These are phyloP conservation scores for Drosophila teissieri DNA, from an alignment of 1,140 invertebrate genomes.

Conservation along the genomic window DNA sequence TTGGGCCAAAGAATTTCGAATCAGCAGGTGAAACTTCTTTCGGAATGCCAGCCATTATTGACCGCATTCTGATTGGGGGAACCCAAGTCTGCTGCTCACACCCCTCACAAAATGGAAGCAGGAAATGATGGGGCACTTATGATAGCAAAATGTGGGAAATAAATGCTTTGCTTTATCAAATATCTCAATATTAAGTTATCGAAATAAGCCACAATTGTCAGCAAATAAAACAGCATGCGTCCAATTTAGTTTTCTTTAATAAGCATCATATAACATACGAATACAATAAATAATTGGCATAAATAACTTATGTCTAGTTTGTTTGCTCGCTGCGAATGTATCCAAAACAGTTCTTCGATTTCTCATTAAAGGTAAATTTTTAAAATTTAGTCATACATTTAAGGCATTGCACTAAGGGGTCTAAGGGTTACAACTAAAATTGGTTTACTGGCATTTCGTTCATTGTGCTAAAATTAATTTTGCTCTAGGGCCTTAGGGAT, in stretches of 20 bases:
- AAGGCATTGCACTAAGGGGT: slow-evolving; percentile 64
- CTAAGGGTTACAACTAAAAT: slow-evolving; percentile 71
- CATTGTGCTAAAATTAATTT: slow-evolving; percentile 72
- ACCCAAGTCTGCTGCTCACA: not conserved
- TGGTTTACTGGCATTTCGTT: slow-evolving; percentile 75
- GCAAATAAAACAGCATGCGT: no score
- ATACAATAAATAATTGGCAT: slow-evolving; percentile 73
- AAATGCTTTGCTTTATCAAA: no score
- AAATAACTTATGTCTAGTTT: slow-evolving; percentile 71
- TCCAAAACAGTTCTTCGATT: slow-evolving; percentile 35
- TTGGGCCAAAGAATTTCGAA: slow-evolving; percentile 74
- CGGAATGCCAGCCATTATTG: slow-evolving; percentile 63
- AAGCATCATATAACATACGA: slow-evolving; percentile 63
- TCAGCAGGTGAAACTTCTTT: slow-evolving; percentile 66
- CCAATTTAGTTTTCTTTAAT: slow-evolving; percentile 56
- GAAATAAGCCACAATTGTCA: no score
- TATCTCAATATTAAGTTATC: no score
- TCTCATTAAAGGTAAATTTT: slow-evolving; percentile 40
- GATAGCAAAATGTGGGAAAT: not conserved
- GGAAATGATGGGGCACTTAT: not conserved
- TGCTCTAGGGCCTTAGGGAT: slow-evolving; percentile 72
- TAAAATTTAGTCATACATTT: slow-evolving; percentile 45
- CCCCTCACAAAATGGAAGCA: not conserved
- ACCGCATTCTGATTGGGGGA: slow-evolving; percentile 65
- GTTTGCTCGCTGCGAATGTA: slow-evolving; percentile 36